Percentiles rank a stretch among this genome's conserved stretches.
These are phyloP conservation scores for Champsocephalus esox DNA, from an alignment of 2,797 vertebrate genomes.

Conservation along the genomic window DNA sequence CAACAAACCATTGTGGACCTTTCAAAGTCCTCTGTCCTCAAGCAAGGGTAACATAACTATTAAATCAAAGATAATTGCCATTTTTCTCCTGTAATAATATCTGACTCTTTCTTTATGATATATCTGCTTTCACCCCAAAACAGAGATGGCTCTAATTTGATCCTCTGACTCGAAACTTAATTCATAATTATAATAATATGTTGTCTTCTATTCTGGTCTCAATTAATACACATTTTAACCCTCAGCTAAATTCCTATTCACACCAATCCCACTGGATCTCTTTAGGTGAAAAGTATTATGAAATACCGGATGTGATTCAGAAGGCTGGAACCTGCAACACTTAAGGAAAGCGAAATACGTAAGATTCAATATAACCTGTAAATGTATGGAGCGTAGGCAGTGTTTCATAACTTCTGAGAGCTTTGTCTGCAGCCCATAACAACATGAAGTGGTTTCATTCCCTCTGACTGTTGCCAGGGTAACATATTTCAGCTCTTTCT, in stretches of 20 bases:
- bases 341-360: conserved; percentile 16
- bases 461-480: conserved; percentile 63
- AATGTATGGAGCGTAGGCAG: conserved; percentile 1
- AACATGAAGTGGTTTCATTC: conserved; percentile 39
- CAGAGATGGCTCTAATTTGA: conserved; percentile 16
- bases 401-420: conserved; percentile 37
- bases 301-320: neutral
- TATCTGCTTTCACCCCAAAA: conserved; percentile 18
- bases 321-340: neutral
- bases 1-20: neutral
- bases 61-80: neutral
- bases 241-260: conserved; percentile 21
- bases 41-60: conserved; percentile 9
- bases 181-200: neutral
- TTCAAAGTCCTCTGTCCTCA: neutral
- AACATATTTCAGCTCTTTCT: conserved; percentile 57
- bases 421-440: conserved; percentile 39
- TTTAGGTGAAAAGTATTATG: conserved; percentile 10
- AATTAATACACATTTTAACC: conserved; percentile 26
- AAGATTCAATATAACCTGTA: conserved; percentile 15
- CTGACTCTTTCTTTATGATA: neutral
- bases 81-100: conserved; percentile 6
- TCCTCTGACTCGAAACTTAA: conserved; percentile 6
- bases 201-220: conserved; percentile 30
- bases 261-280: neutral